Percentiles rank a stretch among this genome's conserved stretches.
Evolutionary conservation across 2,888 invertebrate genomes (phyloP).

Genomic region (Syrphus vitripennis): DNA sequence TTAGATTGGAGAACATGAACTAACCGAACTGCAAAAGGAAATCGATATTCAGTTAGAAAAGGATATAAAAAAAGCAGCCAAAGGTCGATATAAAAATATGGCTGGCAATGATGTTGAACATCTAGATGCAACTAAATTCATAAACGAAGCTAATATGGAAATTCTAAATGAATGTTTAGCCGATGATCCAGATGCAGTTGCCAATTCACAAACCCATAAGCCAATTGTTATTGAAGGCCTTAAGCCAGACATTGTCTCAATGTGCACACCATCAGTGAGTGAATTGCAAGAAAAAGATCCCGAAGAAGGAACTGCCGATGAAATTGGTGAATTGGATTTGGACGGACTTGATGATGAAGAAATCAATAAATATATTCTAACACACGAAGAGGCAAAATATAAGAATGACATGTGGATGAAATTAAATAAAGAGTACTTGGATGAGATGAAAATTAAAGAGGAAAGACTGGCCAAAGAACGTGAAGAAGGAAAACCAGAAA

Average conservation of each 20-base stretch:
- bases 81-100: constrained; percentile 73
- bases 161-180: constrained; percentile 81
- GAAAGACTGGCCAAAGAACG: constrained; percentile 89
- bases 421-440: constrained; percentile 92
- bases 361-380: constrained; percentile 92
- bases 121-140: constrained; percentile 81
- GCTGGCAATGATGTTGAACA: constrained; percentile 77
- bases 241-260: constrained; percentile 89
- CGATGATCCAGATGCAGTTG: constrained; percentile 74
- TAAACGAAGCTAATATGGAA: constrained; percentile 81
- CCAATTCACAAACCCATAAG: constrained; percentile 48
- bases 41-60: constrained; percentile 92
- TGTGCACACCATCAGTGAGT: constrained; percentile 86
- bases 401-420: constrained; percentile 94
- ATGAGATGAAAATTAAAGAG: constrained; percentile 92
- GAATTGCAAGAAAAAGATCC: constrained; percentile 80
- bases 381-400: constrained; percentile 88
- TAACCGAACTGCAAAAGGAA: constrained; percentile 91
- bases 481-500: constrained; percentile 93
- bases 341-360: constrained; percentile 94
- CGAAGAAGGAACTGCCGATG: constrained; percentile 66
- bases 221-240: constrained; percentile 77
- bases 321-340: constrained; percentile 84
- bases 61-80: constrained; percentile 82
- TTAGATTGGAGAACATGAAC: constrained; percentile 83